Evolutionary conservation across 2,888 invertebrate species (phyloP).

Genomic region (Plebejus argus): DNA sequence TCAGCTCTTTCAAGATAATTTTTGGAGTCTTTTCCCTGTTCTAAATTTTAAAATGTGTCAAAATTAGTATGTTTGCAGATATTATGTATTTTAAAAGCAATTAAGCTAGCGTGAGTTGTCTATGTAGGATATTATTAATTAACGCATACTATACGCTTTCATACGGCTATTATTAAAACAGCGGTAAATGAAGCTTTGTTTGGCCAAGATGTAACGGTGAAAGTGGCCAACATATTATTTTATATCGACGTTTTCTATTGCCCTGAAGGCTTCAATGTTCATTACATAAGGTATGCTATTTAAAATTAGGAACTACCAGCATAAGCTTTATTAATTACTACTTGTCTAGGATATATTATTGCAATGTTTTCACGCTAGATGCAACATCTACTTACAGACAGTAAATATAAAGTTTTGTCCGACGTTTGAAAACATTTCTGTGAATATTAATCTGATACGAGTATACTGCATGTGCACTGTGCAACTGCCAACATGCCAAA

Average conservation of each 20-base stretch:
- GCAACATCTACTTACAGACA: no score
- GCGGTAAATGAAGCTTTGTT: slow-evolving; percentile 9
- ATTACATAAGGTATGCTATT: background rate
- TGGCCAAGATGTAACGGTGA: background rate
- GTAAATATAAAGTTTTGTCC: no score
- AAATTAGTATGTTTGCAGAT: background rate
- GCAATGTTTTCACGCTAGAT: no score
- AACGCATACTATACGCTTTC: background rate
- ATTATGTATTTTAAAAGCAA: background rate
- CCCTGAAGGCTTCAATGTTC: background rate
- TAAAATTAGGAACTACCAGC: no score
- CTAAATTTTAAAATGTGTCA: background rate
- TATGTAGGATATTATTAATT: slow-evolving; percentile 2
- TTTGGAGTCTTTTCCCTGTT: background rate
- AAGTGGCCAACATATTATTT: slow-evolving; percentile 10
- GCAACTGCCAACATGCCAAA: no score
- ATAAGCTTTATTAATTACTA: no score
- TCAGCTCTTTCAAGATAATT: no score
- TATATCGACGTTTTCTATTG: slow-evolving; percentile 13
- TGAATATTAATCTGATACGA: no score
- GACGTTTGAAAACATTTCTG: no score
- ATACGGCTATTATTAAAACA: background rate
- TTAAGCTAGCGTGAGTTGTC: background rate
- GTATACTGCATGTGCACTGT: no score
- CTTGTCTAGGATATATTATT: no score